Evolutionary conservation across 2,113 vertebrate genomes (phyloP).

Genomic region (Fulica atra): DNA sequence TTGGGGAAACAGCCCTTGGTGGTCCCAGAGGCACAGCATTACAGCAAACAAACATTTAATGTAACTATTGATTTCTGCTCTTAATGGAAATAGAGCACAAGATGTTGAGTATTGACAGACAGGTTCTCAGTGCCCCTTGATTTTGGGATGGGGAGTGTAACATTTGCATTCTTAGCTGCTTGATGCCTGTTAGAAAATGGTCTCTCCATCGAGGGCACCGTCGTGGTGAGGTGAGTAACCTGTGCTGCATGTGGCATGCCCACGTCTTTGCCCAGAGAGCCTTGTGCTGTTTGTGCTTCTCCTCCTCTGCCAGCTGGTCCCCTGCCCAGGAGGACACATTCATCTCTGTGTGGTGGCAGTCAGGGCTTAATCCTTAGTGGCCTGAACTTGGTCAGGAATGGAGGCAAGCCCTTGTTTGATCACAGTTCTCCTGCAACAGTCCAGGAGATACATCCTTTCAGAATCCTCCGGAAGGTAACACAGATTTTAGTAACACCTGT

Average conservation of each 20-base stretch:
- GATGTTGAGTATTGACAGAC: background rate
- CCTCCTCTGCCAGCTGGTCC: fast-evolving
- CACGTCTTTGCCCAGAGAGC: background rate
- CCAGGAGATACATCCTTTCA: background rate
- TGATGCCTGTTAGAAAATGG: background rate
- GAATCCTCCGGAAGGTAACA: background rate
- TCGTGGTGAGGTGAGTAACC: background rate
- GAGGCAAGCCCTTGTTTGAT: background rate
- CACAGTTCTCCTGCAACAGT: background rate
- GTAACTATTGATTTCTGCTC: background rate
- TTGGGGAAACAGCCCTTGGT: background rate
- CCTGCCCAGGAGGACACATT: fast-evolving
- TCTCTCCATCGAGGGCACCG: background rate
- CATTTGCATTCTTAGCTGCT: background rate
- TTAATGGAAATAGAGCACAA: background rate
- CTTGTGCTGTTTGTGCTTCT: background rate
- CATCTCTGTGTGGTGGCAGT: fast-evolving
- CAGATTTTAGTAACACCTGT: background rate
- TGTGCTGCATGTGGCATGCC: background rate
- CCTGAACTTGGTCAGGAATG: background rate
- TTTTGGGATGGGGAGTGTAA: background rate
- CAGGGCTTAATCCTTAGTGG: background rate
- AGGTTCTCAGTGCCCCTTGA: background rate
- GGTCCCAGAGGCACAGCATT: background rate
- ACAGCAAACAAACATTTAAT: background rate